Evolutionary conservation across 2,113 vertebrate genomes (phyloP).

Genomic region (Sterna hirundo): DNA sequence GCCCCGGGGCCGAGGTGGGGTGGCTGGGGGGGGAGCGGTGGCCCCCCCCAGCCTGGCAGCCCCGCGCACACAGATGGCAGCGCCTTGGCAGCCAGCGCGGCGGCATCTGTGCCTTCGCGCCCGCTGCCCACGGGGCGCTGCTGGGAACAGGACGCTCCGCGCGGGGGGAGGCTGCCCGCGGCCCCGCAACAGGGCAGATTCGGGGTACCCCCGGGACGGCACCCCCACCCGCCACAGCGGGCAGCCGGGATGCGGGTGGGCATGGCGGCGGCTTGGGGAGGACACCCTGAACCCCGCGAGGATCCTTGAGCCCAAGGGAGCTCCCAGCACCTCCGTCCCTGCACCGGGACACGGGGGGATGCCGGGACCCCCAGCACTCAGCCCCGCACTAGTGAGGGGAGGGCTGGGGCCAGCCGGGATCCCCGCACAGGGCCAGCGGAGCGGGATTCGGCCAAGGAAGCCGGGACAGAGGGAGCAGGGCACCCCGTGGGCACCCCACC

Average conservation of each 20-base stretch:
- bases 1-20: not conserved
- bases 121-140: slow-evolving; percentile 45
- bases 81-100: slow-evolving; percentile 27
- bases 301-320: not conserved
- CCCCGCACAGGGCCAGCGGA: fast-evolving
- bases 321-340: not conserved
- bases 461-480: not conserved
- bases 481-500: not conserved
- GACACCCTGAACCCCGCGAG: not conserved
- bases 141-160: slow-evolving; percentile 31
- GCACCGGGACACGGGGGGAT: not conserved
- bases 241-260: not conserved
- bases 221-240: not conserved
- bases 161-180: not conserved
- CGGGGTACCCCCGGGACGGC: not conserved
- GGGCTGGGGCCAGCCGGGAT: not conserved
- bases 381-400: not conserved
- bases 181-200: fast-evolving
- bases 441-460: not conserved
- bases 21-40: not conserved
- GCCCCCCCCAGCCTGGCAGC: slow-evolving; percentile 28
- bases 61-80: slow-evolving; percentile 41
- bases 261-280: not conserved
- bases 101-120: slow-evolving; percentile 43
- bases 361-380: not conserved